Evolutionary conservation across 2,888 invertebrate genomes (phyloP).

Genomic region (Andrena marginata): DNA sequence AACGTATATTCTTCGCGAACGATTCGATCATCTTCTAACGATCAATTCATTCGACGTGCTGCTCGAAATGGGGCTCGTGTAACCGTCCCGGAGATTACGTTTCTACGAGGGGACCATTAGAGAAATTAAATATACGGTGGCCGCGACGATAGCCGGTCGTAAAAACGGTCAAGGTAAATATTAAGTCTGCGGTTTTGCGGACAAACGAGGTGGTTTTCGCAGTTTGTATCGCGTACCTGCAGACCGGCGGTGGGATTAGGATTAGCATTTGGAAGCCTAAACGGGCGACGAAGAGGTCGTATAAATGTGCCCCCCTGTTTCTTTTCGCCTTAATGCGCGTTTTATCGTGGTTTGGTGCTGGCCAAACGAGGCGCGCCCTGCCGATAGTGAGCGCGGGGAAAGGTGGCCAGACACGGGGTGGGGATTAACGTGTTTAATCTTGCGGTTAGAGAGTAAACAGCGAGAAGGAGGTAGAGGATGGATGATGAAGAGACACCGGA

Average conservation of each 20-base stretch:
- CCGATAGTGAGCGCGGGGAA: slow-evolving; percentile 51
- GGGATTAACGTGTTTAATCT: slow-evolving; percentile 78
- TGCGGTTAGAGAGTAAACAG: slow-evolving; percentile 78
- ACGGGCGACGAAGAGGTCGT: slow-evolving; percentile 26
- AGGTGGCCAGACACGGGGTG: slow-evolving; percentile 34
- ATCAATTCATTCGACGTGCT: slow-evolving; percentile 4
- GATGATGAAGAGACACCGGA: slow-evolving; percentile 49
- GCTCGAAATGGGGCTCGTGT: background rate
- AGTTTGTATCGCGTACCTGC: slow-evolving; percentile 46
- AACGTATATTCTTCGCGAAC: slow-evolving; percentile 24
- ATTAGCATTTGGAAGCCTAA: slow-evolving; percentile 60
- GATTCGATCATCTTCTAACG: slow-evolving; percentile 22
- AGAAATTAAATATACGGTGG: slow-evolving; percentile 65
- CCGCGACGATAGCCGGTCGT: slow-evolving; percentile 52
- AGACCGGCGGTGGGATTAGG: slow-evolving; percentile 51
- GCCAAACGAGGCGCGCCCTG: slow-evolving; percentile 50
- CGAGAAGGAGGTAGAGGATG: slow-evolving; percentile 46
- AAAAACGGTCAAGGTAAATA: slow-evolving; percentile 64
- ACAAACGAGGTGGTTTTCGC: slow-evolving; percentile 60
- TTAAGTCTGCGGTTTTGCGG: slow-evolving; percentile 65
- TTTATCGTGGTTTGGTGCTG: slow-evolving; percentile 46
- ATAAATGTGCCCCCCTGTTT: slow-evolving; percentile 27
- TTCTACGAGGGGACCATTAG: slow-evolving; percentile 39
- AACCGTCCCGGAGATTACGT: slow-evolving; percentile 15
- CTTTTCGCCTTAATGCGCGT: slow-evolving; percentile 32